A percentile compares a stretch with the other conserved stretches of the same genome.
phyloP scores from a whole-genome alignment of 2,113 vertebrate species.

The Bos javanicus region DNA sequence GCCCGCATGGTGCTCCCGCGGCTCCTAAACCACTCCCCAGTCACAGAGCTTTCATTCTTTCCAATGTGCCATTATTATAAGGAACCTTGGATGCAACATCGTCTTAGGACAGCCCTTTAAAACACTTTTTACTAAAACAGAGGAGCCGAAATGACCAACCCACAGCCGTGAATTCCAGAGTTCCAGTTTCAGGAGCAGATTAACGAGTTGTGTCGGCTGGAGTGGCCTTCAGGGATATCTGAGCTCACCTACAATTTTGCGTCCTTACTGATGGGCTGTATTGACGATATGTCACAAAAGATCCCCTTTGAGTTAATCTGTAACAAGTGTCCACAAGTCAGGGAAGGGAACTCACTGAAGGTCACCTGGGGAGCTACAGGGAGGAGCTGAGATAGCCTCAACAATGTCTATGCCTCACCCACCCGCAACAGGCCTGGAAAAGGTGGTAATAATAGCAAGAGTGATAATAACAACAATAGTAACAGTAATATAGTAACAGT shows the following conservation, averaged over 20 bases:
- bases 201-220: accelerated
- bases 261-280: not conserved
- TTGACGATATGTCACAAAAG: not conserved
- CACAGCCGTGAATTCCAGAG: not conserved
- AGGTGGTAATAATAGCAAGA: accelerated
- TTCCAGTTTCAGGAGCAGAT: not conserved
- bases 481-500: not conserved
- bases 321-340: accelerated
- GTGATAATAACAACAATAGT: accelerated
- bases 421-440: not conserved
- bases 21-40: not conserved
- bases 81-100: accelerated
- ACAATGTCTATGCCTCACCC: accelerated
- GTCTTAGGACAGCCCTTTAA: not conserved
- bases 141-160: not conserved
- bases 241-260: accelerated
- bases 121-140: not conserved
- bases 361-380: accelerated
- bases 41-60: not conserved
- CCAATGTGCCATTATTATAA: not conserved
- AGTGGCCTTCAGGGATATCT: not conserved
- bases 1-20: accelerated
- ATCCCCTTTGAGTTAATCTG: not conserved
- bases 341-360: accelerated
- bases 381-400: not conserved